Percentiles rank a stretch among this genome's conserved stretches.
These are phyloP conservation scores for Orientallactaga bullata DNA, from an alignment of 2,113 vertebrate genomes.

Conservation along the genomic window DNA sequence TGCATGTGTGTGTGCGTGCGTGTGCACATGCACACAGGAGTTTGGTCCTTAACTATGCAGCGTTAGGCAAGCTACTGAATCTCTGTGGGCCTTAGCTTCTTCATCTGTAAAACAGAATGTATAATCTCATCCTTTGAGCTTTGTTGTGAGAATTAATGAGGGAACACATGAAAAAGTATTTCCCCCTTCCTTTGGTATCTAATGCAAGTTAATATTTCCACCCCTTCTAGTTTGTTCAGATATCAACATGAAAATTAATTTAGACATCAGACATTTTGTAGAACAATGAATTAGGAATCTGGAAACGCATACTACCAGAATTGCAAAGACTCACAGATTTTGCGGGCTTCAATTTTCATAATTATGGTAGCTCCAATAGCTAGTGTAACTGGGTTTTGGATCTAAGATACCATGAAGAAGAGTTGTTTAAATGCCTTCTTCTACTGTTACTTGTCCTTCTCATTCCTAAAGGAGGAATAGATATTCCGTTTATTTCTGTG, in stretches of 20 bases:
- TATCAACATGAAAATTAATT: neutral
- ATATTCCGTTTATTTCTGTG: neutral
- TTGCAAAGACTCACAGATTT: neutral
- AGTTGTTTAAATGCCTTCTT: neutral
- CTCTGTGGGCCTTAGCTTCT: constrained; percentile 11
- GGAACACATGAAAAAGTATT: neutral
- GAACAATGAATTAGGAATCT: neutral
- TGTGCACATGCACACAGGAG: neutral
- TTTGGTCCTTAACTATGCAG: neutral
- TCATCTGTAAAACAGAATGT: neutral
- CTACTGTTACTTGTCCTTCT: neutral
- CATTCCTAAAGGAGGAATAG: neutral
- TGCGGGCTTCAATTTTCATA: neutral
- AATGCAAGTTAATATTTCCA: neutral
- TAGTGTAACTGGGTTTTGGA: neutral
- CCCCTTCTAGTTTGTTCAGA: neutral
- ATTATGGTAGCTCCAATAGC: neutral
- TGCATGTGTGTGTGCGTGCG: no score
- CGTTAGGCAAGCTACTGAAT: neutral
- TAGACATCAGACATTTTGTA: neutral
- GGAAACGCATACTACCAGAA: neutral
- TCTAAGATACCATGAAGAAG: neutral
- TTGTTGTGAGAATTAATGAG: neutral
- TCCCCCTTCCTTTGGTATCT: neutral
- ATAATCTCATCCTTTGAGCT: neutral